Evolutionary conservation across 64 coral and sea anemone genomes (phyloP), one percentile per base, ranked within the genome.

Genomic region (Astreopora myriophthalma): DNA sequence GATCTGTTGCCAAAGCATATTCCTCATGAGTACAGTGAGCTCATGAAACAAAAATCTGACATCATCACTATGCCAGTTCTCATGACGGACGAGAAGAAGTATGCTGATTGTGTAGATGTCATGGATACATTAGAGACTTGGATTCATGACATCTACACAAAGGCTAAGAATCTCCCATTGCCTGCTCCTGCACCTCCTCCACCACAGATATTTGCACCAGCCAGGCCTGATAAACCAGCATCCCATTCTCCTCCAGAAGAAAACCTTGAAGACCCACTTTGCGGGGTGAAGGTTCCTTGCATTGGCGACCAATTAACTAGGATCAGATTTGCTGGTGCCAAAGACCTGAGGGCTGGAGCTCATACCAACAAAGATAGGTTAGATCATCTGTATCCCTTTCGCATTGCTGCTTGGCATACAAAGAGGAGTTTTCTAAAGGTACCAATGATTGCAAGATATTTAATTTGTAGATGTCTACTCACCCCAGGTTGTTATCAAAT

Each of bases 81-180:
- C 5, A 85, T 92, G 80, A 92, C 62, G 34, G 90, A 85, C 62
- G 90, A 92, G 58, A 92, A 92, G 34, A 92, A 75, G 34, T 92
- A 92, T 64, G 10, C 71, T 20, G 79, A 85, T 24, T 92, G 90
- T 85, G 90, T 92, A 8, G 30, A 65, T 40, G 72, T 86, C 7
- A 16, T 92, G 72, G 90, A 86, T 28, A 77, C 22, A 11, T 63
- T 77, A 29, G 90, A 92, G 44, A 46, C 61, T 31, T 86, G 71
- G 82, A 22, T 76, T 10, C 36, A 74, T 13, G 40, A 82, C 5
- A 92, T 92, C 27, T 37, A 84, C 8, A 69, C n/a, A 20, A 34
- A n/a, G n/a, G 90, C 90, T 19, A 31, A 20, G 33, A 1, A 44
- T 44, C 40, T 44, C 40, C 40, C 40, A 44, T 44, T 44, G 40